Conservation (phyloP, 92 coral and sea anemone species). For the Porites lobata region DNA sequence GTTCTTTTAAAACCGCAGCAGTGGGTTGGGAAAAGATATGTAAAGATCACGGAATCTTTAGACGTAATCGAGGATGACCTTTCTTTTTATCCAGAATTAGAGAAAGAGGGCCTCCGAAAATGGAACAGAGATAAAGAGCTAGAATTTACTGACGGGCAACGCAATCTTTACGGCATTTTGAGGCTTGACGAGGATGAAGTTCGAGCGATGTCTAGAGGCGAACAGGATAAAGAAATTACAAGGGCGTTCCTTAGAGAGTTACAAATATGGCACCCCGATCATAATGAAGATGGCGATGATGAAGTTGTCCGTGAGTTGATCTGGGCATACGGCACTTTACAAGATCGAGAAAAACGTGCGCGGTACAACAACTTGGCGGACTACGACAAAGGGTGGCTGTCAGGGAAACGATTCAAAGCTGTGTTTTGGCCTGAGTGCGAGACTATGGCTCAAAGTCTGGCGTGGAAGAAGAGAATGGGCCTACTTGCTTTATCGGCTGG, state of each 20-base stretch:
- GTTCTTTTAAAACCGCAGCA: not conserved
- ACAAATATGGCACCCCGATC: too few relatives aligned
- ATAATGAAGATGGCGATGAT: too few relatives aligned
- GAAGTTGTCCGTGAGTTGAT: too few relatives aligned
- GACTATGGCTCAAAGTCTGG: constrained; percentile 49
- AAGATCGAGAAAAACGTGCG: constrained; percentile 40
- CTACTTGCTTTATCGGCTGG: constrained; percentile 29
- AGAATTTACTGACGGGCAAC: not conserved
- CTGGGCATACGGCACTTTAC: constrained; percentile 30
- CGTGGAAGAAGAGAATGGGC: constrained; percentile 5
- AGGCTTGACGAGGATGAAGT: constrained; percentile 49
- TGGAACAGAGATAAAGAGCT: constrained; percentile 41
- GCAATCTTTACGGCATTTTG: constrained; percentile 58
- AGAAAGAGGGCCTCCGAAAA: constrained; percentile 53
- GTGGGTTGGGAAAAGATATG: too few relatives aligned
- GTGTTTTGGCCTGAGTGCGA: constrained; percentile 61
- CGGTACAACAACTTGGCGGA: constrained; percentile 56
- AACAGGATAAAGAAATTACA: constrained; percentile 27
- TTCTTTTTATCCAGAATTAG: constrained; percentile 26
- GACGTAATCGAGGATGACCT: not conserved
- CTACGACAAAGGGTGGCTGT: constrained; percentile 65
- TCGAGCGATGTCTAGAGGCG: constrained; percentile 45
- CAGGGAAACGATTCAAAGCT: constrained; percentile 8
- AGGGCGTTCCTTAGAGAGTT: constrained; percentile 40
- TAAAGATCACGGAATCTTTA: too few relatives aligned